Conservation (phyloP, 2,888 invertebrate species). For the Halocaridina rubra region DNA sequence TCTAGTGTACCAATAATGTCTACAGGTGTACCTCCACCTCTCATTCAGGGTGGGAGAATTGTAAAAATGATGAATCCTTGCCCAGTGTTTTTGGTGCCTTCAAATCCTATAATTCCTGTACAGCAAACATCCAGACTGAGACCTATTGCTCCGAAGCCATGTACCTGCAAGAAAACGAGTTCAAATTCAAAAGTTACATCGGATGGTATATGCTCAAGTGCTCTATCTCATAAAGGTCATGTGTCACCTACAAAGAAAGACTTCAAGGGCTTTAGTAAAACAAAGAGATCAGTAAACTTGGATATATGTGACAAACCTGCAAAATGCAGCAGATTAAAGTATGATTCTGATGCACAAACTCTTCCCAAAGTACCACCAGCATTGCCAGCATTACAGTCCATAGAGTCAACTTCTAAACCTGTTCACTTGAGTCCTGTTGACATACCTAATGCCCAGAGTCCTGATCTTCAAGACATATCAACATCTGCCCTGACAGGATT, state of each 20-base stretch:
- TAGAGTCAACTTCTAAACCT: not conserved
- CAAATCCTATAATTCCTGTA: constrained; percentile 13
- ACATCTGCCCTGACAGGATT: constrained; percentile 41
- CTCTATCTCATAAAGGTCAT: constrained; percentile 10
- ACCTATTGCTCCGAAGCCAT: constrained; percentile 57
- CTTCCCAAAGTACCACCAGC: constrained; percentile 17
- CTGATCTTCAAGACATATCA: constrained; percentile 51
- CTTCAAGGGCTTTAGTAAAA: not conserved
- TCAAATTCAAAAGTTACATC: not conserved
- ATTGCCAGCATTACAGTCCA: constrained; percentile 6
- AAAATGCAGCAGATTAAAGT: constrained; percentile 27
- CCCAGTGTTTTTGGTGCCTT: constrained; percentile 33
- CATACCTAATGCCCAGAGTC: constrained; percentile 29
- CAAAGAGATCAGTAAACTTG: not conserved
- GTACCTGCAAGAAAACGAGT: constrained; percentile 33
- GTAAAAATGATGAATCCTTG: constrained; percentile 46
- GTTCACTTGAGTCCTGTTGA: constrained; percentile 19
- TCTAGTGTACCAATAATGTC: constrained; percentile 60
- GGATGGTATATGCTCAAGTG: not conserved
- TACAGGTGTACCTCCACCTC: constrained; percentile 48
- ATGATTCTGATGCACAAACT: not conserved
- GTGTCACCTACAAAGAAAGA: constrained; percentile 25
- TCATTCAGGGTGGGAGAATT: constrained; percentile 35
- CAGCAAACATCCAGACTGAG: constrained; percentile 31
- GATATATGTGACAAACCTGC: constrained; percentile 29